phyloP scores from a whole-genome alignment of 2,113 vertebrate species.

The Talpa occidentalis region DNA sequence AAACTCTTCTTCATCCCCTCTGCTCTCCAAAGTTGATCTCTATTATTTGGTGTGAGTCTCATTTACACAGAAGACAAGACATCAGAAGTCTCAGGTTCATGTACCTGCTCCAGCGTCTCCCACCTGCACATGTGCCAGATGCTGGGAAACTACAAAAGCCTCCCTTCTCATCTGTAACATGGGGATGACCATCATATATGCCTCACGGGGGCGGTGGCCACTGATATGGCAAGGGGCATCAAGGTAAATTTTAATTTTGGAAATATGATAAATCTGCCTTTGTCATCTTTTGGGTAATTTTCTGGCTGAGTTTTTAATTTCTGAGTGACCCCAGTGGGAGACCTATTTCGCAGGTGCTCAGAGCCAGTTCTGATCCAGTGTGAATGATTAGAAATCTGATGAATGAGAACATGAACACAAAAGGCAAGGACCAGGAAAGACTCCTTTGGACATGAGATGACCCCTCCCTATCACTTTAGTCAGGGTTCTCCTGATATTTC shows the following conservation, averaged over 20 bases:
- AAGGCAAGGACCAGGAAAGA: neutral
- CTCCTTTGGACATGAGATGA: neutral
- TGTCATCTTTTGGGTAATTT: neutral
- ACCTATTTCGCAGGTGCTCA: neutral
- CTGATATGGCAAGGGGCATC: neutral
- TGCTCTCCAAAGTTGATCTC: neutral
- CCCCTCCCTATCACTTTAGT: neutral
- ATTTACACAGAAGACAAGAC: neutral
- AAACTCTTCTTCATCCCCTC: neutral
- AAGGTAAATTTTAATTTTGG: neutral
- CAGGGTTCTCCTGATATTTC: neutral
- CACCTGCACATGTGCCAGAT: accelerated
- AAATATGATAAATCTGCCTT: neutral
- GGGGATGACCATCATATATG: neutral
- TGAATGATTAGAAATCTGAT: neutral
- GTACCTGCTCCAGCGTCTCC: neutral
- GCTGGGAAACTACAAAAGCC: neutral
- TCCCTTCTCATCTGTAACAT: neutral
- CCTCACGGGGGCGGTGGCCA: neutral
- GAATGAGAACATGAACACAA: neutral
- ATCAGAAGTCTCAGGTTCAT: neutral
- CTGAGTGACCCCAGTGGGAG: neutral
- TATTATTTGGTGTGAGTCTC: neutral
- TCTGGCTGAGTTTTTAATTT: neutral
- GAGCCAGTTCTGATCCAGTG: neutral